phyloP scores from a whole-genome alignment of 30 jellyfish, hydroid and myxozoan species.

The Aurelia coerulea region DNA sequence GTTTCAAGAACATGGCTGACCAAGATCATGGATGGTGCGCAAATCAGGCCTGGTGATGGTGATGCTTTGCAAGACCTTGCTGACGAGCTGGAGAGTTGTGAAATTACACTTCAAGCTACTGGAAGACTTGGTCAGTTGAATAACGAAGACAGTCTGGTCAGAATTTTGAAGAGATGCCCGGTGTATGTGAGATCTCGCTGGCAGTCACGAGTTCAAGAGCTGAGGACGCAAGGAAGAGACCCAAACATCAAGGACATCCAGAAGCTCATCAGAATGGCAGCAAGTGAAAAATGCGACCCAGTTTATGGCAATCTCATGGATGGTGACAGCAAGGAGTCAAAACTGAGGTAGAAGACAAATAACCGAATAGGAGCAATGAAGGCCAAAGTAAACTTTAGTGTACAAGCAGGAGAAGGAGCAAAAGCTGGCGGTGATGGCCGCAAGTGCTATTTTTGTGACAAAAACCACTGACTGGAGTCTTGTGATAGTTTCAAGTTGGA shows the following conservation, averaged over 20 bases:
- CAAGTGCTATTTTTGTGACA: slow-evolving; percentile 32
- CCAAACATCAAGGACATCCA: slow-evolving; percentile 53
- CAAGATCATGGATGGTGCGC: slow-evolving; percentile 20
- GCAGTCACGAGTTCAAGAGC: slow-evolving; percentile 44
- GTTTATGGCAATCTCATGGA: slow-evolving; percentile 38
- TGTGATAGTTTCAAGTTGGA: slow-evolving; percentile 15
- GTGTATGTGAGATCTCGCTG: slow-evolving; percentile 44
- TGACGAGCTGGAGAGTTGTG: slow-evolving; percentile 44
- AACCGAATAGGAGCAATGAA: too few relatives aligned
- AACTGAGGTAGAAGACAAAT: too few relatives aligned
- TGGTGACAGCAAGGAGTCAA: background rate
- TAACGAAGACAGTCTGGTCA: slow-evolving; percentile 46
- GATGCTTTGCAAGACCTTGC: slow-evolving; percentile 44
- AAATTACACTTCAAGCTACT: slow-evolving; percentile 35
- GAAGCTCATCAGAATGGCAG: slow-evolving; percentile 31
- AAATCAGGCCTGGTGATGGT: slow-evolving; percentile 28
- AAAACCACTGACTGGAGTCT: slow-evolving; percentile 18
- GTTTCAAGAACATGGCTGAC: slow-evolving; percentile 23
- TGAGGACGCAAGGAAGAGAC: slow-evolving; percentile 27
- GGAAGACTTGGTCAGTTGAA: slow-evolving; percentile 25
- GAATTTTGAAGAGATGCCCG: slow-evolving; percentile 32
- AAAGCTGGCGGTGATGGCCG: background rate
- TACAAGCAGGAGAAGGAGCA: too few relatives aligned
- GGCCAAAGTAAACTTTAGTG: too few relatives aligned
- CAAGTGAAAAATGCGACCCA: slow-evolving; percentile 48